Evolutionary conservation across 2,113 vertebrate species (phyloP).

Genomic region (Diglossa brunneiventris): DNA sequence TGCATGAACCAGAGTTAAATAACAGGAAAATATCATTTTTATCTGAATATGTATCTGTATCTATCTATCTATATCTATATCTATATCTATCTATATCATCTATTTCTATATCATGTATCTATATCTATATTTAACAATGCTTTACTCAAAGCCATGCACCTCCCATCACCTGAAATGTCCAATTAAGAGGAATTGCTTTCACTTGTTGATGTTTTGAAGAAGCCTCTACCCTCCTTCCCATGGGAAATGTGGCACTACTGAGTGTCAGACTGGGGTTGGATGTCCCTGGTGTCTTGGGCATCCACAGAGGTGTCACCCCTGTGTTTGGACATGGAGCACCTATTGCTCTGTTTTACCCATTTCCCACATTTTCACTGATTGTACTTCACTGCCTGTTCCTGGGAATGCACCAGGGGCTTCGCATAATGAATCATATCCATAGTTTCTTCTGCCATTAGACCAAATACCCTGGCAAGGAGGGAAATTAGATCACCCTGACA

Average conservation of each 20-base stretch:
- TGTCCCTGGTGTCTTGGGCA: not conserved
- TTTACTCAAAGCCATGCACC: not conserved
- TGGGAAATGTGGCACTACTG: not conserved
- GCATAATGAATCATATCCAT: not conserved
- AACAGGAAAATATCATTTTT: not conserved
- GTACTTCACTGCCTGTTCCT: not conserved
- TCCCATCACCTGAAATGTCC: not conserved
- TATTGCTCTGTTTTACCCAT: not conserved
- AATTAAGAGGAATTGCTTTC: not conserved
- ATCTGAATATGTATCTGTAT: not conserved
- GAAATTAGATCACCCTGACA: not conserved
- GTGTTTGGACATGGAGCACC: accelerated
- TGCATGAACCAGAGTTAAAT: not conserved
- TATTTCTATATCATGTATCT: too few species aligned
- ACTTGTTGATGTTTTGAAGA: not conserved
- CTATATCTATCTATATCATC: not conserved
- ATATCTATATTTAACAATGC: not conserved
- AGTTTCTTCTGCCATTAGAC: not conserved
- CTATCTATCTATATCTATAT: not conserved
- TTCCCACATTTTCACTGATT: not conserved
- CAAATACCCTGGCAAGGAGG: not conserved
- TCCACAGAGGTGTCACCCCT: not conserved
- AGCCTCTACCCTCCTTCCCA: not conserved
- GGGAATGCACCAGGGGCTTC: not conserved
- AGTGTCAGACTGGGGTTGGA: not conserved